Percentiles rank a stretch among this genome's conserved stretches.
These are phyloP conservation scores for Colistium nudipinnis DNA, from an alignment of 2,113 vertebrate species.

Conservation along the genomic window DNA sequence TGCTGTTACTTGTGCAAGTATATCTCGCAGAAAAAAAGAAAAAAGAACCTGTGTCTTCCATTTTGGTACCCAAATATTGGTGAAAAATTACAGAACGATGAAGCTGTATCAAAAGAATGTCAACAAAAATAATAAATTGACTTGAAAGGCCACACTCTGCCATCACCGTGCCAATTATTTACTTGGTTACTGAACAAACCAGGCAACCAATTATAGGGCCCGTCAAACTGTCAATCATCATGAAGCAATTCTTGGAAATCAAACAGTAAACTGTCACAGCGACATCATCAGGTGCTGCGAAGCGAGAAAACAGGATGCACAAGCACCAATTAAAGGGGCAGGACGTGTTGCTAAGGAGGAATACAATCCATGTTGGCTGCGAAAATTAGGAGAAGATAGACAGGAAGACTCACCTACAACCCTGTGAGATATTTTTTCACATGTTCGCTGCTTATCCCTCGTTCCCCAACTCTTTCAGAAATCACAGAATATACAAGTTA, in stretches of 20 bases:
- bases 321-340: slow-evolving; percentile 58
- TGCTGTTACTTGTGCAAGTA: background rate
- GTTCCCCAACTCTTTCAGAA: slow-evolving; percentile 3
- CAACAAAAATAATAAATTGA: slow-evolving; percentile 58
- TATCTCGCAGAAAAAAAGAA: background rate
- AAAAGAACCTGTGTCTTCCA: slow-evolving; percentile 13
- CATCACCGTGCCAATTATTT: slow-evolving; percentile 65
- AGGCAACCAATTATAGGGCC: slow-evolving; percentile 66
- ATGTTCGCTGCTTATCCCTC: slow-evolving; percentile 7
- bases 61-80: slow-evolving; percentile 8
- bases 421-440: slow-evolving; percentile 2
- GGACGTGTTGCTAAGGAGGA: slow-evolving; percentile 44
- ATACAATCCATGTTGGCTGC: slow-evolving; percentile 51
- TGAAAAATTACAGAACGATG: slow-evolving; percentile 11
- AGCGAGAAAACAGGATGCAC: slow-evolving; percentile 52
- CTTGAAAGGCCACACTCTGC: slow-evolving; percentile 41
- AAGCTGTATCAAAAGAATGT: slow-evolving; percentile 38
- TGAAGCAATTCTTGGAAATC: slow-evolving; percentile 67
- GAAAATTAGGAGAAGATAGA: slow-evolving; percentile 25
- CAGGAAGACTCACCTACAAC: slow-evolving; percentile 28
- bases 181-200: slow-evolving; percentile 63
- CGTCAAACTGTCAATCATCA: slow-evolving; percentile 70
- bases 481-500: slow-evolving; percentile 1
- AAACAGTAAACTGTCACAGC: slow-evolving; percentile 64
- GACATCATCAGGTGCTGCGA: slow-evolving; percentile 65